Conservation (phyloP, 30 jellyfish, hydroid and myxozoan genomes). For the Hydra vulgaris region DNA sequence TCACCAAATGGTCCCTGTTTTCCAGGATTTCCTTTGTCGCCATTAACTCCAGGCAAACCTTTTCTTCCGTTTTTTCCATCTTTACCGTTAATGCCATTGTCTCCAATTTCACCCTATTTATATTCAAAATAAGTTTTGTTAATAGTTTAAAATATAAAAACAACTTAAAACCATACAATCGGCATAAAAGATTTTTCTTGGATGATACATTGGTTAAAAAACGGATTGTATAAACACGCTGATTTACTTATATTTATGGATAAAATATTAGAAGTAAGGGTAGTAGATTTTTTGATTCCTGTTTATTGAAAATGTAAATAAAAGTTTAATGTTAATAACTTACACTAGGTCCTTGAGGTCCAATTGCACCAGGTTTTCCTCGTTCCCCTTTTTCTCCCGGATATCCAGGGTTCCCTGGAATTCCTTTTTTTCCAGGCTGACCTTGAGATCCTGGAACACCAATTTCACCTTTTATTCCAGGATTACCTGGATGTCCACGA, state of each 20-base stretch:
- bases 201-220: no score
- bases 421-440: constrained; percentile 11
- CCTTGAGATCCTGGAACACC: constrained; percentile 5
- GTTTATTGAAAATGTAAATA: not conserved
- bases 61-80: not conserved
- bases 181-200: no score
- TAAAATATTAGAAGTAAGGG: no score
- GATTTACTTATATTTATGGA: no score
- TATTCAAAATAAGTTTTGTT: no score
- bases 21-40: constrained; percentile 27
- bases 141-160: not conserved
- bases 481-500: constrained; percentile 19
- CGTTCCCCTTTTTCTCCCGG: constrained; percentile 28
- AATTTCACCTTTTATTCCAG: constrained; percentile 13
- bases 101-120: constrained; percentile 31
- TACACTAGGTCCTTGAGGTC: constrained; percentile 31
- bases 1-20: constrained; percentile 10
- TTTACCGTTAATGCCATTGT: not conserved
- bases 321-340: not conserved
- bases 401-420: constrained; percentile 18
- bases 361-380: constrained; percentile 37
- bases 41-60: not conserved
- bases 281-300: no score
- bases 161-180: no score
- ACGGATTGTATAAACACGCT: no score